These are phyloP conservation scores for Ivindomyrus marchei DNA, from an alignment of 2,113 vertebrate genomes.

Conservation along the genomic window DNA sequence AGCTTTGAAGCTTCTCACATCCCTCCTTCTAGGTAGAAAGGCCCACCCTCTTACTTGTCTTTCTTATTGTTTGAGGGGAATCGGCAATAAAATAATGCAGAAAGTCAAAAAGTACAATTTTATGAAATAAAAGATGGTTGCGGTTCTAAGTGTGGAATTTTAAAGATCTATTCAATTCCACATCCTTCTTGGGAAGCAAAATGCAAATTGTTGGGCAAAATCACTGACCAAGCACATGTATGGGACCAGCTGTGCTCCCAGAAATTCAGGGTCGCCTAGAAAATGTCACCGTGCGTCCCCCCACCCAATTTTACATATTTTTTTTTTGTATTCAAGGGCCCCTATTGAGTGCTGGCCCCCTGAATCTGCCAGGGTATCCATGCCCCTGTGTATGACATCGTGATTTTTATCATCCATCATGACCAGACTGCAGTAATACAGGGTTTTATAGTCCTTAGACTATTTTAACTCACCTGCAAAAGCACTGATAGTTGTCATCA, in stretches of 20 bases:
- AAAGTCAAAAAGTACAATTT: not conserved
- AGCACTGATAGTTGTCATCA: constrained; percentile 85
- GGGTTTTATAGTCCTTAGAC: not conserved
- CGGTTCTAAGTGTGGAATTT: not conserved
- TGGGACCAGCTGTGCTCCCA: not conserved
- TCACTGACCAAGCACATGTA: not conserved
- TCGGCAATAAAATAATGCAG: not conserved
- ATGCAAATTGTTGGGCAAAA: not conserved
- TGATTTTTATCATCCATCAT: not conserved
- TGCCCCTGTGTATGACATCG: not conserved
- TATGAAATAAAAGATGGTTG: not conserved
- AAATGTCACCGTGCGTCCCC: not conserved
- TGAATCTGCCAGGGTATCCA: not conserved
- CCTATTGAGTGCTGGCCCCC: not conserved
- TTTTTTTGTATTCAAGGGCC: not conserved
- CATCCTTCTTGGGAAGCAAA: not conserved
- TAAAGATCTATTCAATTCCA: not conserved
- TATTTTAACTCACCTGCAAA: constrained; percentile 77
- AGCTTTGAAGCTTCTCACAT: not conserved
- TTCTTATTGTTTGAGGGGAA: not conserved
- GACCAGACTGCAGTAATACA: not conserved
- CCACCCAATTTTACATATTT: not conserved
- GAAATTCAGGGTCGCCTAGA: not conserved
- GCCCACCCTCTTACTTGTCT: not conserved
- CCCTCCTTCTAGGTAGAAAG: not conserved